A percentile compares a stretch with the other conserved stretches of the same genome.
Evolutionary conservation across 2,888 invertebrate species (phyloP).

Genomic region (Petrophora chlorosata): DNA sequence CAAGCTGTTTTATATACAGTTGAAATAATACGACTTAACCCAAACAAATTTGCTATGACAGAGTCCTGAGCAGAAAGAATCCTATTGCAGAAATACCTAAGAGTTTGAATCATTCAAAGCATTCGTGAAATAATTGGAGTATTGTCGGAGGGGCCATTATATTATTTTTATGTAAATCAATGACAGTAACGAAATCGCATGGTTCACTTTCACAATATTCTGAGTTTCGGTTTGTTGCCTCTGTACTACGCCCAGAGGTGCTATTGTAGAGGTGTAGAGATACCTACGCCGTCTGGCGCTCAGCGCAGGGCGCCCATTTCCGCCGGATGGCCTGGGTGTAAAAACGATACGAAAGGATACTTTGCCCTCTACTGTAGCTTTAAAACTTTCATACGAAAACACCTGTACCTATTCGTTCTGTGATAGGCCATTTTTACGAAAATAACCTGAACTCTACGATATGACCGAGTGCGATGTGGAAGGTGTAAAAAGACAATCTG

Average conservation of each 20-base stretch:
- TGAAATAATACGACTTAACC: no score
- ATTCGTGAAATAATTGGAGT: slow-evolving; percentile 2
- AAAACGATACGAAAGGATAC: slow-evolving; percentile 8
- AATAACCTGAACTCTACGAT: background rate
- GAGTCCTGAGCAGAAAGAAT: no score
- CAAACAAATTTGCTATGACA: no score
- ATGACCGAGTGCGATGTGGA: background rate
- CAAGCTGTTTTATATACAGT: no score
- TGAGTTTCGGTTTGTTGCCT: no score
- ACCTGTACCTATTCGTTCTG: slow-evolving; percentile 1
- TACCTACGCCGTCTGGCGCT: background rate
- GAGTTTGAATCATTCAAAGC: slow-evolving; percentile 7
- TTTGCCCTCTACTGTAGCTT: background rate
- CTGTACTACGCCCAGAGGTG: no score
- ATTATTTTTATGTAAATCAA: slow-evolving; percentile 12
- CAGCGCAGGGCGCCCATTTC: background rate
- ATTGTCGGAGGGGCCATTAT: slow-evolving; percentile 2
- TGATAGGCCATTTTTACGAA: slow-evolving; percentile 3
- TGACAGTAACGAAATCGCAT: background rate
- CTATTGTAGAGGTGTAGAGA: background rate
- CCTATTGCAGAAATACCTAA: no score
- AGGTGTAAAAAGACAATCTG: slow-evolving; percentile 1
- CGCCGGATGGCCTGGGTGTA: slow-evolving; percentile 1
- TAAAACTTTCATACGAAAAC: background rate
- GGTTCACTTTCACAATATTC: no score